Evolutionary conservation across 2,888 invertebrate genomes (phyloP), one percentile per base, ranked within the genome.

Genomic region (Rhimphoctona megacephalus): DNA sequence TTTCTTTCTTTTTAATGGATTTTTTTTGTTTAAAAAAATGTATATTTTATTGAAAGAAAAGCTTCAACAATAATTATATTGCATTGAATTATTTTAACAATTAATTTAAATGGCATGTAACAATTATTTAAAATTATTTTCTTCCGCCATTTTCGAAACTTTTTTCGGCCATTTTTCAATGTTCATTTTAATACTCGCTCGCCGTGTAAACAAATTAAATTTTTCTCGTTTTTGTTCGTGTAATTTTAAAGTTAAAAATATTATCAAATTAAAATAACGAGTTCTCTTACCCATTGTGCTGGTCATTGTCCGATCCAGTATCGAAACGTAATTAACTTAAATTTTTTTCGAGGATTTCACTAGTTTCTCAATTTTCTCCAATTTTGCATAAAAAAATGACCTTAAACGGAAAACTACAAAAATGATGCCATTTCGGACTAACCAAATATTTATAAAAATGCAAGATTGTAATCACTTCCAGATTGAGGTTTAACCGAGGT

Each of bases 221-320:
- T 17, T 25, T n/a, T 54, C 54, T 25, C 2, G 11, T 61, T 30
- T 61, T 61, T 2, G 4, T 61, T 61, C 6, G 25, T 25, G 0
- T 25, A 14, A 19, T 14, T 57, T 14, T 22, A 11, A 25, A 30
- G 9, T 30, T 17, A 49, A 36, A n/a, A 43, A 36, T 19, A 19
- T 57, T 33, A 17, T 17, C 5, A 1, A 66, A 19, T 30, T 3
- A 2, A 43, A 22, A 36, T 43, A 57, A 14, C n/a, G 70, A 66
- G 14, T n/a, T n/a, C 17, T 49, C n/a, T n/a, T 30, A 70, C 70
- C 70, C 46, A 70, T 46, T 25, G 70, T 54, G 49, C 36, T 36
- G 33, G 33, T 36, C 30, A 73, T 73, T 36, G n/a, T 73, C 11
- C 52, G 52, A 49, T 8, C 6, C 19, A 14, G 4, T 57, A 25